Base-by-base conservation (phyloP, 2,113 vertebrate genomes). In the Boulengeromyrus knoepffleri region DNA sequence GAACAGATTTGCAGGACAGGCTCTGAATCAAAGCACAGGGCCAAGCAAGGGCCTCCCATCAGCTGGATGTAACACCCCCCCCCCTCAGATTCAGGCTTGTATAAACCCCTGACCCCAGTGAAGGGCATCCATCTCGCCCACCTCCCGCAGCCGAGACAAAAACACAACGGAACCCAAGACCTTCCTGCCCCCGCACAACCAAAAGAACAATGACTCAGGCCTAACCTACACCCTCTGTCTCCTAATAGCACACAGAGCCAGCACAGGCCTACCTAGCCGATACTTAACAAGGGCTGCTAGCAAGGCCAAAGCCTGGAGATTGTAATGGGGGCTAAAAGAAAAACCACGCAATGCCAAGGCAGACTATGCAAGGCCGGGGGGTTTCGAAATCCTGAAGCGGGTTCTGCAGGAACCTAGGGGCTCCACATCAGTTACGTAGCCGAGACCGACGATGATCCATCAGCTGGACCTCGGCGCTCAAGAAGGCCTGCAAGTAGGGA, bases 1-100 rank as follows among this genome's bases (percentile, higher is more conserved):
- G 53, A 87, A 90, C 90, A 91, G 90, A 91, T 90, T 89, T 56
- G 74, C 56, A 70, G 5, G 88, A 88, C 90, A 90, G 90, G 77
- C 87, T 89, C 88, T 46, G 47, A 85, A 87, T 42, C 87, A 83
- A 88, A 87, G 7, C 46, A 88, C 52, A 39, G 45, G 89, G 58
- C 3, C 24, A 1, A 88, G 66, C 89, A 89, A 62, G 10, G 58
- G 24, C n/a, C 58, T 27, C n/a, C n/a, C 2, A 2, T 27, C 58
- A 66, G n/a, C 58, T 66, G n/a, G n/a, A 66, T 27, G 8, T 66
- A 9, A 36, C 62, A 36, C 62, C 36, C 36, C 53, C 56, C 62
- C 89, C 36, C 77, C 56, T 56, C 49, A 80, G 24, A n/a, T 84
- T 88, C 90, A 88, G 89, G 87, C 85, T 83, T 87, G 85, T 53